Evolutionary conservation across 2,888 invertebrate species (phyloP), one percentile per base, ranked within the genome.

Genomic region (Cryptus armator): DNA sequence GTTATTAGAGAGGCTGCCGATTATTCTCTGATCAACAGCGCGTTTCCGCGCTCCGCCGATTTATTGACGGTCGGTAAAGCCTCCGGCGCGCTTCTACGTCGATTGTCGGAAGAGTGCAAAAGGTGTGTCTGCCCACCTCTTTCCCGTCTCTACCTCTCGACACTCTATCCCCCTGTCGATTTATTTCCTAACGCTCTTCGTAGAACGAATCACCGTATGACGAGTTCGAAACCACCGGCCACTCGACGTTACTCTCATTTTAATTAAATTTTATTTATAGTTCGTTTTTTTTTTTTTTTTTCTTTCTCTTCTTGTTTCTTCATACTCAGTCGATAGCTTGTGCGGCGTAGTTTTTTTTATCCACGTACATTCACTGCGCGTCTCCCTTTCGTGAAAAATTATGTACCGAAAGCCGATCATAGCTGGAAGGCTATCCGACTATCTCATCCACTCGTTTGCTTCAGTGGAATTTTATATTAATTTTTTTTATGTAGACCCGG

Each of bases 41-140:
- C 29, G 71, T 12, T 67, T 82, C 56, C 44, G 37, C 67, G 51
- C 72, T 16, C 51, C 59, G 67, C 72, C 46, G 29, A 46, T 74
- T 51, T 78, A 74, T 83, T 48, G 62, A 51, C 51, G 67, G 74
- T 78, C 78, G 72, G 62, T 53, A 66, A 68, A 51, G 59, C 46
- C 64, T 70, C 78, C 32, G 19, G 64, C 29, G 44, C 56, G 68
- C 67, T 29, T 24, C 56, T 59, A 19, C 29, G n/a, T 59, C 68
- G 44, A 46, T 46, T 16, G 59, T 70, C 59, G 44, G 19, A 59
- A 68, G 43, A 19, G 59, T 72, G 62, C 32, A 59, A 80, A 80
- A 76, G 76, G 37, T 37, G 37, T 37, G 37, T 44, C 56, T 66
- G 62, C 46, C 44, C 46, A n/a, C 74, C 4, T 14, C 43, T 32